Percentiles rank a stretch among this genome's conserved stretches.
Conservation (phyloP, 2,113 vertebrate species). For the Larimichthys polyactis region DNA sequence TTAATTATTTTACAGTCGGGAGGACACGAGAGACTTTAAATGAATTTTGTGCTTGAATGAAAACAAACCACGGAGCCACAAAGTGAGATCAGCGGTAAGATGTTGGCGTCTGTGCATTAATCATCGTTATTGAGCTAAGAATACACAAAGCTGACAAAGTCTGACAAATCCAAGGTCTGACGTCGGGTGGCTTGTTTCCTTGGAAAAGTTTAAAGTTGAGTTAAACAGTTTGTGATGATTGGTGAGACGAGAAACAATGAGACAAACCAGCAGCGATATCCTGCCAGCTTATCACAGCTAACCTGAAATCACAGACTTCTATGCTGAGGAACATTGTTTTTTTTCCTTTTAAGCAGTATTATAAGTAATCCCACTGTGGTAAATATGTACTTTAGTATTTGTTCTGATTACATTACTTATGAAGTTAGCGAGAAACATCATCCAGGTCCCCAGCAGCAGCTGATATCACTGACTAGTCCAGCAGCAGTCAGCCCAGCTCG, state of each 20-base stretch:
- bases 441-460: too few species aligned
- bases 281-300: background rate
- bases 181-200: background rate
- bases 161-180: background rate
- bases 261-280: background rate
- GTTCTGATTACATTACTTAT: too few species aligned
- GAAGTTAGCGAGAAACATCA: too few species aligned
- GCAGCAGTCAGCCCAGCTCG: too few species aligned
- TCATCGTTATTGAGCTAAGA: slow-evolving; percentile 18
- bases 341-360: background rate
- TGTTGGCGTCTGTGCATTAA: background rate
- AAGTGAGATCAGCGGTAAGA: slow-evolving; percentile 1
- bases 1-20: background rate
- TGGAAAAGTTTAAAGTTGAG: background rate
- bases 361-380: too few species aligned
- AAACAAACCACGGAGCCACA: slow-evolving; percentile 1
- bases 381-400: too few species aligned
- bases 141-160: background rate
- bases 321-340: background rate
- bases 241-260: background rate
- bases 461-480: too few species aligned
- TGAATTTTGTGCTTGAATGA: slow-evolving; percentile 9
- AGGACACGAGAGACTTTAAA: background rate
- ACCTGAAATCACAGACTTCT: background rate
- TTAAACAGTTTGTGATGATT: background rate